Conservation (phyloP, 2,113 vertebrate genomes). For the cattle (Bos taurus) region ARS-UCD2.0 NC_037341.1:163001-163500, state of each 20-base stretch:
- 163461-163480: neutral
- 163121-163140: no score
- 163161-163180: no score
- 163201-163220: no score
- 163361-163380: accelerated
- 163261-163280: no score
- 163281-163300: neutral
- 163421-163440: neutral
- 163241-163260: no score
- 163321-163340: neutral
- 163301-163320: neutral
- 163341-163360: neutral
- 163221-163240: no score
- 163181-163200: no score
- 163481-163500: neutral
- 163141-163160: no score
- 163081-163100: no score
- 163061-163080: no score
- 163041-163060: neutral
- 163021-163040: neutral
- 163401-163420: neutral
- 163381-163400: neutral
- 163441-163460: neutral
- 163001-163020: neutral
- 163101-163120: no score